These are phyloP conservation scores for Carlito syrichta DNA, from an alignment of 2,113 vertebrate species.

Conservation along the genomic window DNA sequence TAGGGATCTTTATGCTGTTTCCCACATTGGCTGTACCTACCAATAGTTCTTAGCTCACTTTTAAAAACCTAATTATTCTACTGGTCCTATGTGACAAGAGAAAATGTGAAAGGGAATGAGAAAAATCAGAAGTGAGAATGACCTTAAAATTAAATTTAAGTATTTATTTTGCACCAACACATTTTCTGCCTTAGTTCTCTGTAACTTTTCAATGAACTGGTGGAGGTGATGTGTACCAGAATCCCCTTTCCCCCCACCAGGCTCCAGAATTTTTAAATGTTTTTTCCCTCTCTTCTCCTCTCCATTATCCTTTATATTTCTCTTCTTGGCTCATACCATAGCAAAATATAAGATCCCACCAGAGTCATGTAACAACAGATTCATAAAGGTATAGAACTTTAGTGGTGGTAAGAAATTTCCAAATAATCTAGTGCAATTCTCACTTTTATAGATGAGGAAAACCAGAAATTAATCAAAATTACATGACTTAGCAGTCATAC, in stretches of 20 bases:
- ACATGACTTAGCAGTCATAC: not conserved
- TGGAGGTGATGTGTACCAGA: not conserved
- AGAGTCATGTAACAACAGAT: not conserved
- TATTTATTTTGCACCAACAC: not conserved
- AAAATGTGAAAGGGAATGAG: not conserved
- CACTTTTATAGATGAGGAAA: not conserved
- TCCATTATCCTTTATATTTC: not conserved
- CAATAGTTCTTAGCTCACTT: not conserved
- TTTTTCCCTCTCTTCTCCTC: not conserved
- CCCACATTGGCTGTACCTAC: too few species aligned
- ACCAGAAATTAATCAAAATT: not conserved
- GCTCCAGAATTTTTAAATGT: not conserved
- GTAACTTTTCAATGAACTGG: not conserved
- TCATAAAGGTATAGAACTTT: not conserved
- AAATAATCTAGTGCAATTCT: not conserved
- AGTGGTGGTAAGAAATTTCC: not conserved
- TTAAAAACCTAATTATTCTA: not conserved
- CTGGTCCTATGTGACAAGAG: not conserved
- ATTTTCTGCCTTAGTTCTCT: not conserved
- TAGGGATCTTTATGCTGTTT: too few species aligned
- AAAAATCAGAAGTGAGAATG: slow-evolving; percentile 11
- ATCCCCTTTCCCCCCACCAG: fast-evolving
- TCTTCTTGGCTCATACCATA: not conserved
- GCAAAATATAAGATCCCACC: not conserved
- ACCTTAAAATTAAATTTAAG: not conserved